Base-by-base conservation (phyloP, 2,797 vertebrate species). In the Cynodonichthys magdalenae region DNA sequence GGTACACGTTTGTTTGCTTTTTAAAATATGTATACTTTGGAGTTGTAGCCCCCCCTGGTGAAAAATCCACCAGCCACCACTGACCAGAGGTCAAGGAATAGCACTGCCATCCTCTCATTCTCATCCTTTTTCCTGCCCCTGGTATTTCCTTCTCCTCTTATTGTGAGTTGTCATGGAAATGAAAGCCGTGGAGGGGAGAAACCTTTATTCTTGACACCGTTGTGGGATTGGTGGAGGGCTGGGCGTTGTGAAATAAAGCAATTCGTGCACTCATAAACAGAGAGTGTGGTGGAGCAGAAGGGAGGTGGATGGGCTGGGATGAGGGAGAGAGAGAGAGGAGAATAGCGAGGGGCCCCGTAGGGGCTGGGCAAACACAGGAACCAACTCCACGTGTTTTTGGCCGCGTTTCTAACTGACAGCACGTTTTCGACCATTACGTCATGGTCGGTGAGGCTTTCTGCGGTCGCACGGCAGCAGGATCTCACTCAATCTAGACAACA, bases 111-210 rank as follows among this genome's bases (percentile, higher is more conserved):
- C 77, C 69, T 84, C 81, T 85, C 79, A 84, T 79, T 85, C 84
- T 85, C 57, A 42, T 75, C 73, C 77, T 77, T 69, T 63, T 52
- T 14, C 56, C 69, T 57, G 51, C 62, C 77, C 72, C 66, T 59
- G 60, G 63, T 69, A 61, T 67, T 63, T 69, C 39, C 42, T 64
- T 24, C 46, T 55, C 60, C 77, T 71, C 73, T 84, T 58, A 76
- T 83, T 69, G 79, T 87, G 72, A 64, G 92, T 94, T 92, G 92
- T 90, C 88, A 92, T 94, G 93, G 79, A 90, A 93, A 93, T 93
- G 86, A 90, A 90, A 86, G 84, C 80, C 15, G 9, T 53, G 61
- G 76, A 19, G 54, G 82, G 54, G 42, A 72, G 70, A 63, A 63
- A 60, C 56, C 81, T 80, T 81, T 84, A 86, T 89, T 90, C 87